These are phyloP conservation scores for Drosophila parabipectinata DNA, from an alignment of 1,140 invertebrate genomes.

Conservation along the genomic window DNA sequence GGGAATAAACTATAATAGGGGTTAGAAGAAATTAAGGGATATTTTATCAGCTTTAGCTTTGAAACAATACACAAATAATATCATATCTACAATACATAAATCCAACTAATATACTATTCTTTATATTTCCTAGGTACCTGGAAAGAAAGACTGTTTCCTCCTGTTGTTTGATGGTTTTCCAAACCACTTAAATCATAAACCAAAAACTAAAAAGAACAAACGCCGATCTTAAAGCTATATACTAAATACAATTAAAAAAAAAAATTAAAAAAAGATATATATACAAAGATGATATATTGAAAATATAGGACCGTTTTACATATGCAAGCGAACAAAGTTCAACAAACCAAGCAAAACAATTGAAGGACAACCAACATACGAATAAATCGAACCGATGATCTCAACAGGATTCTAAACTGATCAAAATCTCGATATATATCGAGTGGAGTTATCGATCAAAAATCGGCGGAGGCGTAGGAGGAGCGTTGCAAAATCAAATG, in stretches of 20 bases:
- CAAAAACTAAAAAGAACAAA: constrained; percentile 30
- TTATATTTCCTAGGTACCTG: constrained; percentile 74
- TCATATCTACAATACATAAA: too few relatives aligned
- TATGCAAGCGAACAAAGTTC: constrained; percentile 75
- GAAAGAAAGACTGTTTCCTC: constrained; percentile 84
- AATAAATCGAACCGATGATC: constrained; percentile 31
- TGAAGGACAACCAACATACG: constrained; percentile 27
- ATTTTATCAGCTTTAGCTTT: background rate
- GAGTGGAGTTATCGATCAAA: constrained; percentile 22
- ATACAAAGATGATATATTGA: constrained; percentile 46
- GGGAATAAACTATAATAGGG: background rate
- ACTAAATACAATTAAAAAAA: constrained; percentile 23
- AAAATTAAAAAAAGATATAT: constrained; percentile 25
- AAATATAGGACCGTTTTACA: constrained; percentile 60
- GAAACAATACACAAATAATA: too few relatives aligned
- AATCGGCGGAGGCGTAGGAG: constrained; percentile 10
- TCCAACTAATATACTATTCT: background rate
- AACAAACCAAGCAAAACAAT: constrained; percentile 35
- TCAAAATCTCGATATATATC: constrained; percentile 1
- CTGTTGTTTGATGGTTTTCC: constrained; percentile 84
- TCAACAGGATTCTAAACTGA: background rate
- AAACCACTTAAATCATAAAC: constrained; percentile 76
- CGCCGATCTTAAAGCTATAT: constrained; percentile 40
- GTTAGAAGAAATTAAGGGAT: background rate
- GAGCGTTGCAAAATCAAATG: constrained; percentile 73